Evolutionary conservation across 2,797 vertebrate species (phyloP), one percentile per base, ranked within the genome.

Genomic region (Todus mexicanus): DNA sequence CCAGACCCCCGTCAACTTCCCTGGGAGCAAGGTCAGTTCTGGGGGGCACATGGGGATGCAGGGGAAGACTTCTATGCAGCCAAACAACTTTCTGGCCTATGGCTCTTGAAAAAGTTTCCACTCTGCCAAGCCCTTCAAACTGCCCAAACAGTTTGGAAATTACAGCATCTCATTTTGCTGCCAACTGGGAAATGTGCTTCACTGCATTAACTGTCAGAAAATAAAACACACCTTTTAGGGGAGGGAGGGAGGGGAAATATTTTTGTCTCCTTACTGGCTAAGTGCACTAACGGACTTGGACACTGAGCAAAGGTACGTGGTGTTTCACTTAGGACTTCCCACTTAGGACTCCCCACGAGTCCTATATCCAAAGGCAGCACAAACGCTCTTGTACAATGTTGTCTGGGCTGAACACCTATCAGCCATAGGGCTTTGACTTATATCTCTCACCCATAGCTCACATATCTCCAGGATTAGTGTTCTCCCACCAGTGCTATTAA

Each of bases 131-230:
- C 14, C 35, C 69, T 89, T 73, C 51, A 16, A 79, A 84, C 56
- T 88, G 69, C 71, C 74, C 84, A 25, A 91, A 90, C 64, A 22
- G 64, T 90, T 76, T 0, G 5, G 93, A 92, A 94, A 94, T 95
- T 71, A 87, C 86, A 94, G 68, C 42, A 89, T 82, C 61, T 82
- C 14, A 5, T 57, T 89, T 87, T 77, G 45, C 69, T 94, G 92
- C 84, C 84, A 92, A 5, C 4, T 71, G 69, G 86, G 81, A 84
- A 84, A 80, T 77, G 53, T 74, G 25, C 37, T 82, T 77, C 70
- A 53, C 38, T 73, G 70, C 63, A 13, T 54, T 43, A 66, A n/a
- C 77, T 54, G 57, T 81, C 74, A 71, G 87, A 74, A 92, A 94
- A 78, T 43, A 84, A 60, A 82, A 43, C 45, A 71, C 77, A 87